Base-by-base conservation (phyloP, 2,888 invertebrate genomes). In the Hemicrepidius hirtus region DNA sequence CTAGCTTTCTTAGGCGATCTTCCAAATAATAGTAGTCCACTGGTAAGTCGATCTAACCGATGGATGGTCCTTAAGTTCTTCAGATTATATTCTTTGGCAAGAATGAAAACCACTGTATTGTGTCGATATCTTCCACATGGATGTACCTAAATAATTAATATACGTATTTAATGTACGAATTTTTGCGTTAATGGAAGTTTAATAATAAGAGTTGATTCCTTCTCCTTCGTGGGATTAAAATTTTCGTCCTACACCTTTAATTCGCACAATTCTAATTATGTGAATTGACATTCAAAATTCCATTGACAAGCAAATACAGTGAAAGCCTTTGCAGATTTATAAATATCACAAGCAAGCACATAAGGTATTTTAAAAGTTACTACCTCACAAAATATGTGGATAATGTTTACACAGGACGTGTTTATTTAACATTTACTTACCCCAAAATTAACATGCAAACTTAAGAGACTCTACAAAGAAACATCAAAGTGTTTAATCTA, bases 111-210 rank as follows among this genome's bases (percentile, higher is more conserved):
- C 76, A 99, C 95, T 6, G 98, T 97, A 88, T 99, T 99, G 89
- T 98, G 97, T 65, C 98, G 91, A 88, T 99, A 99, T 83, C 98
- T 91, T 74, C 99, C 99, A 87, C 99, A 99, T 1, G 99, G 98
- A 87, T 99, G 99, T 73, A 97, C 96, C 97, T 97, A 88, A 37
- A 55, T 32, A 41, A 32, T 21, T 46, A 20, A 32, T 9, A 32
- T 32, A 32, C 3, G 7, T 32, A 20, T 3, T 46, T 16, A 46
- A 18, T 18, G 18, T 32, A 32, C 32, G 9, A 9, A 32, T 32
- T 32, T 32, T 9, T 9, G 32, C 9, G 9, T 32, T 32, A 7
- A 32, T 32, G 7, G 7, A 9, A 32, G 7, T 32, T 32, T 32
- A 32, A 9, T 32, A 32, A 32, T 9, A 32, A 28, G 3, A 32